Conservation (phyloP, 2,113 vertebrate genomes). For the Craseonycteris thonglongyai region DNA sequence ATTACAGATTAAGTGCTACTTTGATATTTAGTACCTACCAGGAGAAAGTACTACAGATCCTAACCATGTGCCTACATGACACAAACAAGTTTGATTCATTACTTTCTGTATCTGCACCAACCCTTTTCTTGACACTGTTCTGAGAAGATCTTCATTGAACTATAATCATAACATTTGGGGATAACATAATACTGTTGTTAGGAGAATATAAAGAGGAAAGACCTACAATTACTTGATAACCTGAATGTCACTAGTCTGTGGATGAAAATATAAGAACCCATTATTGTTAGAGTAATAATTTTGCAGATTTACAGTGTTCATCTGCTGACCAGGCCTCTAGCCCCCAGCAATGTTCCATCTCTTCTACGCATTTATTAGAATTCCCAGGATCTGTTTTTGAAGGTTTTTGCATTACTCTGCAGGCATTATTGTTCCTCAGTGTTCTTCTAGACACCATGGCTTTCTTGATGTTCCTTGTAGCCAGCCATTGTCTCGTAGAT, state of each 20-base stretch:
- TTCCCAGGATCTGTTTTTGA: not conserved
- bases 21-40: not conserved
- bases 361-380: not conserved
- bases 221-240: not conserved
- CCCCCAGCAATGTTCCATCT: not conserved
- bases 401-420: not conserved
- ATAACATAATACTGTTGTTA: not conserved
- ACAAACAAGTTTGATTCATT: not conserved
- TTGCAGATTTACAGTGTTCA: not conserved
- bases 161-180: not conserved
- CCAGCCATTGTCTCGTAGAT: not conserved
- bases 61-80: not conserved
- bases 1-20: not conserved
- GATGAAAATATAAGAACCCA: not conserved
- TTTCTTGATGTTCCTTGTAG: not conserved
- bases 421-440: not conserved
- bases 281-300: not conserved
- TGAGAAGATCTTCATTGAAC: not conserved
- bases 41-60: not conserved
- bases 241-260: not conserved
- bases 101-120: not conserved
- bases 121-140: not conserved
- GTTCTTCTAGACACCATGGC: not conserved
- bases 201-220: not conserved
- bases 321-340: not conserved